Evolutionary conservation across 2,888 invertebrate species (phyloP), one percentile per base, ranked within the genome.

Genomic region (Caenorhabditis zanzibari): DNA sequence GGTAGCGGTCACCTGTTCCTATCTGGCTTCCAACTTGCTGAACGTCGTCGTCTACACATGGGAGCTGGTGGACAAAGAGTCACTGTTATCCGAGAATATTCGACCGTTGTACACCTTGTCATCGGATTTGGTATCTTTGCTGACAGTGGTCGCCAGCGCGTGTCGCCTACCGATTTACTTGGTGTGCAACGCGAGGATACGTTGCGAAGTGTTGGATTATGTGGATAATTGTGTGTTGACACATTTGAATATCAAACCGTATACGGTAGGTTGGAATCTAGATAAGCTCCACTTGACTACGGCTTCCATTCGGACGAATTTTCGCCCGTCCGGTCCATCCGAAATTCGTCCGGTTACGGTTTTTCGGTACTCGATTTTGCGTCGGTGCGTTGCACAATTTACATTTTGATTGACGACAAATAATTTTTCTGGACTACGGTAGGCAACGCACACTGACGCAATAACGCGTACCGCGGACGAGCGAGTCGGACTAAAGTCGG

Each of bases 121-220:
- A n/a, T 85, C 88, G 35, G 91, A 91, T 66, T 66, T 91, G 28
- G 89, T 91, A 41, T 89, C 89, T 0, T 68, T 91, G 61, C 80
- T 91, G 16, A 91, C 91, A 0, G 90, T 91, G 3, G 72, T 85
- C 4, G 86, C 90, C 44, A 88, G 90, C 49, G 88, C 88, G 12
- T 83, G 86, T 44, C 86, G 91, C 16, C 85, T 91, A 2, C 91
- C 91, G 14, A 91, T 91, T 32, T 91, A 91, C 76, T 86, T 90
- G 59, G 85, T 85, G 1, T 91, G 91, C 71, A 91, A 91, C 80
- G 88, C 86, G 7, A 72, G 89, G 44, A 88, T 89, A 5, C 84
- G 88, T 14, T 75, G 69, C 22, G 88, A 88, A 66, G 77, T 88
- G 12, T 47, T 83, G 24, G 84, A 85, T 35, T 77, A 75, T 24